Evolutionary conservation across 2,797 vertebrate species (phyloP).

Genomic region (Poecilia picta): DNA sequence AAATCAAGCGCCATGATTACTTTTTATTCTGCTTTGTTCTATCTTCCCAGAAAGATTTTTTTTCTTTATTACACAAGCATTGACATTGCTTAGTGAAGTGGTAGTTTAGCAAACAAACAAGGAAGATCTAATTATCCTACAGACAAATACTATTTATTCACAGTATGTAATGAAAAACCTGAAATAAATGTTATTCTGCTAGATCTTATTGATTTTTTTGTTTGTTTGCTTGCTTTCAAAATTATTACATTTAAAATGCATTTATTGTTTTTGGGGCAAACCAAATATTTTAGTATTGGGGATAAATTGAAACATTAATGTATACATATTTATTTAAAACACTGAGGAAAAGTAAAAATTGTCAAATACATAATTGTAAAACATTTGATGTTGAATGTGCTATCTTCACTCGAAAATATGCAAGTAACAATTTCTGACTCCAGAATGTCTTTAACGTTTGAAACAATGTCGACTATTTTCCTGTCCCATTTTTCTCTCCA

Average conservation of each 20-base stretch:
- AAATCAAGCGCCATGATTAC: neutral
- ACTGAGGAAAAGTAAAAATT: neutral
- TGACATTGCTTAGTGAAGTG: slow-evolving; percentile 4
- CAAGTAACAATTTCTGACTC: slow-evolving; percentile 1
- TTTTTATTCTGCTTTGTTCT: slow-evolving; percentile 5
- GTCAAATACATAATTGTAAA: neutral
- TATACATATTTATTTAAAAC: neutral
- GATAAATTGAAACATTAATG: neutral
- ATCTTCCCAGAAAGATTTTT: neutral
- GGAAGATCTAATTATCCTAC: neutral
- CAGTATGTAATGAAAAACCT: neutral
- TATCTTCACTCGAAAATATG: neutral
- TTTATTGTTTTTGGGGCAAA: neutral
- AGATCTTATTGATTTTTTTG: neutral
- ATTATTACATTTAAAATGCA: neutral
- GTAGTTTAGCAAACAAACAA: neutral
- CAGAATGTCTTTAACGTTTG: neutral
- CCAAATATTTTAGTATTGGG: neutral
- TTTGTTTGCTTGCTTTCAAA: neutral
- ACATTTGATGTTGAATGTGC: neutral
- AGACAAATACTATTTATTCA: neutral
- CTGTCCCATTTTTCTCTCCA: slow-evolving; percentile 8
- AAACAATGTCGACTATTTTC: neutral
- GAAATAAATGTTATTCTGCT: neutral
- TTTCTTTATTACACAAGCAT: neutral